These are phyloP conservation scores for Cecropterus lyciades DNA, from an alignment of 1,140 invertebrate species.

Conservation along the genomic window DNA sequence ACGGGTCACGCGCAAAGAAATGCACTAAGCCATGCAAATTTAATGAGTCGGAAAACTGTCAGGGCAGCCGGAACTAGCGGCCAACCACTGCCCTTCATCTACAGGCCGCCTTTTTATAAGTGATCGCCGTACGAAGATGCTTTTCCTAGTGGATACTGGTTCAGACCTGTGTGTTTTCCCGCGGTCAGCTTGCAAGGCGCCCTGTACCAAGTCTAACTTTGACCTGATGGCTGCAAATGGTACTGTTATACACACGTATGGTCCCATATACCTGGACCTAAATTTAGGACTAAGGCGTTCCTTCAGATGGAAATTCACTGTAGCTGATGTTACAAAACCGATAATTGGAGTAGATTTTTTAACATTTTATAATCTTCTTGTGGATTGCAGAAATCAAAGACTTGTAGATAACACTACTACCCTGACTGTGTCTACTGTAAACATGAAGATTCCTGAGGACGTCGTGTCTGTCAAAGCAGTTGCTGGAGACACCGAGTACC, in stretches of 20 bases:
- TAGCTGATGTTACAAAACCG: no score
- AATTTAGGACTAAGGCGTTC: no score
- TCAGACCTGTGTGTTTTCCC: conserved; percentile 55
- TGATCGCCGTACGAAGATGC: conserved; percentile 38
- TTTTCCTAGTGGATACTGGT: conserved; percentile 51
- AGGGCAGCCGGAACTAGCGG: conserved; percentile 46
- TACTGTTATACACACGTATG: no score
- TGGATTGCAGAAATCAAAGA: conserved; percentile 51
- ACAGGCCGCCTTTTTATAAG: conserved; percentile 47
- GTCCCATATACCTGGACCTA: no score
- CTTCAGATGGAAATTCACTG: no score
- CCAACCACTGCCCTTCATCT: conserved; percentile 39
- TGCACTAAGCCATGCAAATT: conserved; percentile 42
- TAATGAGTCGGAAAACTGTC: conserved; percentile 40
- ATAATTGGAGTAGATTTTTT: conserved; percentile 38
- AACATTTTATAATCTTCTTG: conserved; percentile 48
- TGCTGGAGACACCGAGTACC: no score
- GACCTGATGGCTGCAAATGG: no score
- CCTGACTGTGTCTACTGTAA: no score
- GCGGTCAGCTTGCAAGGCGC: conserved; percentile 13
- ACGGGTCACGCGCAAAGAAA: conserved; percentile 37
- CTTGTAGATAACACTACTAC: conserved; percentile 39
- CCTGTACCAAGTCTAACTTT: no score
- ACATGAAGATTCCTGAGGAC: no score
- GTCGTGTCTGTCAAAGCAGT: not conserved